These are phyloP conservation scores for Delphinus delphis DNA, from an alignment of 2,113 vertebrate genomes.

Conservation along the genomic window DNA sequence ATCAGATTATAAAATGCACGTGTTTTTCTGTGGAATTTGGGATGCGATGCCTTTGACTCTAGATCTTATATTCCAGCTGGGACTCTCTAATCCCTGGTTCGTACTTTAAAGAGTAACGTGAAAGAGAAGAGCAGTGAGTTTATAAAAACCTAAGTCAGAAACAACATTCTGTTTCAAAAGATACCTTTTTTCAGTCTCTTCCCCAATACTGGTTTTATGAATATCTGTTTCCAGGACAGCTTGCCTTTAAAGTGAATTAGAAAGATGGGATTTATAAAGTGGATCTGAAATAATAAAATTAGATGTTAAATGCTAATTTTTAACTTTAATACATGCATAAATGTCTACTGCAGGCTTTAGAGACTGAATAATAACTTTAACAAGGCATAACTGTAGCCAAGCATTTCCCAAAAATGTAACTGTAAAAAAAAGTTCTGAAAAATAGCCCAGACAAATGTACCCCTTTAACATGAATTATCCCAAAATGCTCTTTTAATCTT, in stretches of 20 bases:
- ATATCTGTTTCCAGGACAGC: background rate
- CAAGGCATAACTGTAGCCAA: background rate
- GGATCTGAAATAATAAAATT: constrained; percentile 40
- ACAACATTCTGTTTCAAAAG: background rate
- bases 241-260: background rate
- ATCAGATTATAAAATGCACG: constrained; percentile 5
- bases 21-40: constrained; percentile 22
- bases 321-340: background rate
- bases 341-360: background rate
- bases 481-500: constrained; percentile 23
- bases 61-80: background rate
- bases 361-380: background rate
- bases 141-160: background rate
- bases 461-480: background rate
- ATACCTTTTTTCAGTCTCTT: background rate
- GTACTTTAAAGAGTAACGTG: background rate
- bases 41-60: background rate
- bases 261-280: background rate
- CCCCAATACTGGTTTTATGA: background rate
- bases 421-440: background rate
- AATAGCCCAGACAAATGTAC: constrained; percentile 42
- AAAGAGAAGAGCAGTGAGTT: background rate
- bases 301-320: background rate
- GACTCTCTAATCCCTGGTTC: background rate
- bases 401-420: constrained; percentile 1